Base-by-base conservation (phyloP, 2,888 invertebrate species). In the Salpingus planirostris region DNA sequence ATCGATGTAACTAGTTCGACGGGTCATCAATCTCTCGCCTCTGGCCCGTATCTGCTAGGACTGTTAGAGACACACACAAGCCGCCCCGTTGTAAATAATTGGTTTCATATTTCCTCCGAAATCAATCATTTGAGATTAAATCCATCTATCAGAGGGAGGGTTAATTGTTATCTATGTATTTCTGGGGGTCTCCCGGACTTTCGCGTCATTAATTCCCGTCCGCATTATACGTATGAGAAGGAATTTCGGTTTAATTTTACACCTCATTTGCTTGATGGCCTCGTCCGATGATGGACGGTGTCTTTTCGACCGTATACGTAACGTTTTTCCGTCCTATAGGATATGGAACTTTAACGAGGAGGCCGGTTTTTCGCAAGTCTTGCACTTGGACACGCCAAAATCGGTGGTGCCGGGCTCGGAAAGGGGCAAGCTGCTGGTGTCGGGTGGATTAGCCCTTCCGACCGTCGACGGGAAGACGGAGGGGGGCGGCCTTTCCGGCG, bases 261-360 rank as follows among this genome's bases (percentile, higher is more conserved):
- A 30, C 24, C 12, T 33, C 33, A 33, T 33, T 37, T 29, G 10
- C 14, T 29, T 23, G 29, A 36, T 29, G 36, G 5, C 21, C 15
- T 21, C 21, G 15, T 23, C 24, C 24, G 24, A 27, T 33, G 10
- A 8, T 7, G 11, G 11, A 24, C 8, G 8, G 24, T 24, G 24
- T 24, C 11, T 24, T 30, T 15, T 15, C 13, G 3, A 3, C 5
- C 10, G 13, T n/a, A 8, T n/a, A n/a, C 10, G 8, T 18, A n/a
- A 14, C n/a, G 14, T 13, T 12, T n/a, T 29, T 12, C 24, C 22
- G 8, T 11, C 62, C 66, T 24, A 3, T 62, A 78, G 78, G 52
- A 72, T 78, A 37, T 78, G 78, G 77, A 78, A 77, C 54, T 78
- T 77, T 63, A 78, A 78, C 50, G 78, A 78, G 53, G 78, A 78